Conservation (phyloP, 2,888 invertebrate species). For the Hypselothyrea guttata region DNA sequence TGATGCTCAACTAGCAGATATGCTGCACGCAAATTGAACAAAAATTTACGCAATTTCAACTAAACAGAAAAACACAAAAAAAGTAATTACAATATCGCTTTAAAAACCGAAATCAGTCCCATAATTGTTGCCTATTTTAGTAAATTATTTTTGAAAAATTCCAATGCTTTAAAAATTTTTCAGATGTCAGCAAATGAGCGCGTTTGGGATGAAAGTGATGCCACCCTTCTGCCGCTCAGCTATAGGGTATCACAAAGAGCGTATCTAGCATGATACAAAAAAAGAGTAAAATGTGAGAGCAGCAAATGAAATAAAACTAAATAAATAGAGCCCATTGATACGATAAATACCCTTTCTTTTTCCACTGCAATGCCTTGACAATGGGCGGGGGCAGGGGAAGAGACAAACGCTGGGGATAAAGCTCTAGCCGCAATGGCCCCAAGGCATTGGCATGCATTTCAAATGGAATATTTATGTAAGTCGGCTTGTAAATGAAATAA, state of each 20-base stretch:
- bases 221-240: background rate
- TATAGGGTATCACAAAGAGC: conserved; percentile 13
- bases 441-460: conserved; percentile 50
- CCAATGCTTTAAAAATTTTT: no score
- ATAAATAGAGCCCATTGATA: conserved; percentile 28
- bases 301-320: conserved; percentile 36
- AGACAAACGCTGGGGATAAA: conserved; percentile 32
- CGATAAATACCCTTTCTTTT: conserved; percentile 37
- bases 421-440: conserved; percentile 22
- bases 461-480: conserved; percentile 76
- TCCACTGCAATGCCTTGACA: conserved; percentile 40
- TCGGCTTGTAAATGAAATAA: conserved; percentile 63
- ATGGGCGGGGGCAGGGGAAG: conserved; percentile 23
- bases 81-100: no score
- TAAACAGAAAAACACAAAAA: no score
- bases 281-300: conserved; percentile 38
- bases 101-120: no score
- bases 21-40: no score
- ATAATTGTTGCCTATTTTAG: no score
- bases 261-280: conserved; percentile 28
- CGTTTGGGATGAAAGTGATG: no score
- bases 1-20: background rate
- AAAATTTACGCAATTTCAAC: no score
- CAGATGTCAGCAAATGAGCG: no score
- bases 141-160: no score